Percentiles rank a stretch among this genome's conserved stretches.
Evolutionary conservation across 2,888 invertebrate species (phyloP).

Genomic region (Pachymerium ferrugineum): DNA sequence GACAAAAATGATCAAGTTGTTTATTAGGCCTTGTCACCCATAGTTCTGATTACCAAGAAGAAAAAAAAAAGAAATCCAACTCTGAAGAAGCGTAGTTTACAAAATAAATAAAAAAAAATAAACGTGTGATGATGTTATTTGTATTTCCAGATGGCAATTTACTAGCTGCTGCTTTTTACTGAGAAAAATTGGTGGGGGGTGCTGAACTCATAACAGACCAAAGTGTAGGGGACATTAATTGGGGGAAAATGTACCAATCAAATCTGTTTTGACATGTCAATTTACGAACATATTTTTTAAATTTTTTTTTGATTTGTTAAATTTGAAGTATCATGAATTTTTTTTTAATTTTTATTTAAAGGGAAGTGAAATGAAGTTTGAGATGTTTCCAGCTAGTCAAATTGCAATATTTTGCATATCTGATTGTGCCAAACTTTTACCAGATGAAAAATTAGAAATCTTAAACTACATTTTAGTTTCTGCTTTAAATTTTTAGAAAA

Average conservation of each 20-base stretch:
- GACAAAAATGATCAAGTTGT: neutral
- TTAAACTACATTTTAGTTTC: neutral
- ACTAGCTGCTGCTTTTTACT: neutral
- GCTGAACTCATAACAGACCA: neutral
- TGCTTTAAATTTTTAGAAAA: neutral
- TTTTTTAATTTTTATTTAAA: neutral
- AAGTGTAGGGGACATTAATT: neutral
- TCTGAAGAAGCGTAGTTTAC: neutral
- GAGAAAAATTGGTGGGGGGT: neutral
- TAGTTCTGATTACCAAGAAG: neutral
- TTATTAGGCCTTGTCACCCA: neutral
- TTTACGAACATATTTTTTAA: neutral
- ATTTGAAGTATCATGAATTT: neutral
- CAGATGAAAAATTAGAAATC: neutral
- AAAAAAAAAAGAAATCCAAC: neutral
- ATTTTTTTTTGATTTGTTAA: neutral
- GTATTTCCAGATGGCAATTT: neutral
- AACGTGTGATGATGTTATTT: neutral
- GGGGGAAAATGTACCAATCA: neutral
- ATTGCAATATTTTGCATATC: neutral
- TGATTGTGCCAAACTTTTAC: neutral
- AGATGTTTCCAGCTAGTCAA: neutral
- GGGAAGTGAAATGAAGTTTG: neutral
- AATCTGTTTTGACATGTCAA: no score
- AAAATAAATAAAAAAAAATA: neutral